These are phyloP conservation scores for Cyprinodon variegatus DNA, from an alignment of 2,113 vertebrate species.

Conservation along the genomic window DNA sequence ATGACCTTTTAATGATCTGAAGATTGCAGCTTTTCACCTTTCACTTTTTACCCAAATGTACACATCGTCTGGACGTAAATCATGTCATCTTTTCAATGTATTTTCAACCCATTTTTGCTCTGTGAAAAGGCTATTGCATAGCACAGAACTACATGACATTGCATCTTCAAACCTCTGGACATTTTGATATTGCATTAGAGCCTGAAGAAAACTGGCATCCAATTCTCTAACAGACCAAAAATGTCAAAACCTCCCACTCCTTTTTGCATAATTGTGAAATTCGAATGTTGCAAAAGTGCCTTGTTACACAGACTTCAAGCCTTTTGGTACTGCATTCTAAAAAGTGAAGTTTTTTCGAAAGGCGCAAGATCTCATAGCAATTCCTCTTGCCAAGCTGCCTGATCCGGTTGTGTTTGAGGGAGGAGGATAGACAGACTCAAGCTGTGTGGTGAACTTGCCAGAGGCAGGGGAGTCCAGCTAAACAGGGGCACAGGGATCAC, in stretches of 20 bases:
- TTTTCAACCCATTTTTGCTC: too few species aligned
- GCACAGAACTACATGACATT: background rate
- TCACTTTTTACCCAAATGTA: too few species aligned
- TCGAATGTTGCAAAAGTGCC: constrained; percentile 44
- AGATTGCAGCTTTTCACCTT: too few species aligned
- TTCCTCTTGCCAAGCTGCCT: background rate
- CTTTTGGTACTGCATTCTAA: background rate
- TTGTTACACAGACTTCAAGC: background rate
- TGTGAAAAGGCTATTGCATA: background rate
- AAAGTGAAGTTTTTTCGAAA: constrained; percentile 12
- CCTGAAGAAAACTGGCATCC: too few species aligned
- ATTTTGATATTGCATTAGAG: background rate
- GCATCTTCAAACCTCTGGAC: too few species aligned
- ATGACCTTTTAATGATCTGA: too few species aligned
- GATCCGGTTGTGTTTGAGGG: constrained; percentile 6
- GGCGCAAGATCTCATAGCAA: constrained; percentile 16
- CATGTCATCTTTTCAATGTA: too few species aligned
- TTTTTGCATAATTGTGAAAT: background rate
- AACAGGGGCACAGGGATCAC: constrained; percentile 47
- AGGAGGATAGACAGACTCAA: constrained; percentile 21
- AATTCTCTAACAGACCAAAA: constrained; percentile 2
- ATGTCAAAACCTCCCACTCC: background rate
- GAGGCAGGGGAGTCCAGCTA: constrained; percentile 36
- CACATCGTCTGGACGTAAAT: too few species aligned
- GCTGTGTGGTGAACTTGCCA: constrained; percentile 44